These are phyloP conservation scores for Miltochrista miniata DNA, from an alignment of 2,888 invertebrate genomes.

Conservation along the genomic window DNA sequence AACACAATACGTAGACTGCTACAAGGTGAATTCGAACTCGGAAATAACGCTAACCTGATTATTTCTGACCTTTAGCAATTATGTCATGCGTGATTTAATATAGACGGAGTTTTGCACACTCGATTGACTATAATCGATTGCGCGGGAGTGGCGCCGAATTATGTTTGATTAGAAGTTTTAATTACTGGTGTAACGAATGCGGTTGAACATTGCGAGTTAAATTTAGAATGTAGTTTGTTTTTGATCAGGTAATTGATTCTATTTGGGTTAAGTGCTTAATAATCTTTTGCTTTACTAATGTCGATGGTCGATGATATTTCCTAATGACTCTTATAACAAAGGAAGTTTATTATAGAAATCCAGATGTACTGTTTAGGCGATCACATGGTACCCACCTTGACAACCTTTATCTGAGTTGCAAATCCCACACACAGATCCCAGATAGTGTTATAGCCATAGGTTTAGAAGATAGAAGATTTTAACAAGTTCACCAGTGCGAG, in stretches of 20 bases:
- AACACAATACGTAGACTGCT: conserved; percentile 12
- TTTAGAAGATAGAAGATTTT: too few species aligned
- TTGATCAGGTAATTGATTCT: neutral
- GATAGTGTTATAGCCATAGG: too few species aligned
- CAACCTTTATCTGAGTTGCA: too few species aligned
- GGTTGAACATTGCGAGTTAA: neutral
- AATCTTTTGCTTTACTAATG: too few species aligned
- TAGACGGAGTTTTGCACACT: conserved; percentile 33
- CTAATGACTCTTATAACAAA: too few species aligned
- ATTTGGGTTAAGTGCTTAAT: neutral
- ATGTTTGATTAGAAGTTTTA: conserved; percentile 10
- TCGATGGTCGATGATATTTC: too few species aligned
- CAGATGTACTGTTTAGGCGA: too few species aligned
- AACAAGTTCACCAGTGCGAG: too few species aligned
- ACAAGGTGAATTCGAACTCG: conserved; percentile 29
- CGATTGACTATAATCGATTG: conserved; percentile 15
- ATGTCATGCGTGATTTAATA: conserved; percentile 22
- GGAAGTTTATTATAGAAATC: too few species aligned
- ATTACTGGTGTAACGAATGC: conserved; percentile 2
- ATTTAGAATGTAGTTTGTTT: neutral
- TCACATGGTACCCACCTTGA: too few species aligned
- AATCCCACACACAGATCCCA: too few species aligned
- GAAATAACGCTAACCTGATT: conserved; percentile 12
- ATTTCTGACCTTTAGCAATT: conserved; percentile 32
- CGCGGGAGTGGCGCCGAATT: conserved; percentile 1